Evolutionary conservation across 2,888 invertebrate genomes (phyloP).

Genomic region (Anorthoa munda): DNA sequence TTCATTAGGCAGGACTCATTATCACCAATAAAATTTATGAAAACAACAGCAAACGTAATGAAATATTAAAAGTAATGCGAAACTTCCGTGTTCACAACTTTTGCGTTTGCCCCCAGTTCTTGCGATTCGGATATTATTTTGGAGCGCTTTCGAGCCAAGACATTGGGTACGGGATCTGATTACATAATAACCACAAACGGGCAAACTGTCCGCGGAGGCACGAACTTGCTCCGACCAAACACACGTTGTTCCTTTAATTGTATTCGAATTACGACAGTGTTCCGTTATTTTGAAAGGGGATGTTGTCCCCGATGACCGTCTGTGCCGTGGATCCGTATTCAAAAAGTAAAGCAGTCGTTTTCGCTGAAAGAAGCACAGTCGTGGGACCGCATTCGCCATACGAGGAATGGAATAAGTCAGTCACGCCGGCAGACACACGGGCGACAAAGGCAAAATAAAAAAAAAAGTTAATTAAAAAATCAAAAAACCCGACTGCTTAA

Average conservation of each 20-base stretch:
- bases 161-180: conserved; percentile 45
- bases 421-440: conserved; percentile 54
- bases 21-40: conserved; percentile 47
- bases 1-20: conserved; percentile 45
- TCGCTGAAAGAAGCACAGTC: conserved; percentile 42
- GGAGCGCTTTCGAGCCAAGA: conserved; percentile 48
- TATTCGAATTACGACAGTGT: conserved; percentile 28
- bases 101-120: conserved; percentile 27
- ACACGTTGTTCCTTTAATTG: conserved; percentile 34
- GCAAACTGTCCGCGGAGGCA: conserved; percentile 25
- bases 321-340: conserved; percentile 26
- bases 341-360: conserved; percentile 46
- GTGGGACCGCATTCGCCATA: conserved; percentile 21
- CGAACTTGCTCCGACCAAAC: conserved; percentile 27
- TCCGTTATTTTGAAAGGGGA: conserved; percentile 30
- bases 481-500: too few relatives aligned
- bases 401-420: conserved; percentile 60
- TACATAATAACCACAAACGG: conserved; percentile 57
- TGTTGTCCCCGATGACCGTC: conserved; percentile 1
- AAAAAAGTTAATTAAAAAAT: too few relatives aligned
- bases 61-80: conserved; percentile 44
- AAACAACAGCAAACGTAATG: conserved; percentile 43
- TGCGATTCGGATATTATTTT: conserved; percentile 43
- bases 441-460: conserved; percentile 63
- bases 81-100: conserved; percentile 38